These are phyloP conservation scores for Danio choprae DNA, from an alignment of 2,797 vertebrate genomes.

Conservation along the genomic window DNA sequence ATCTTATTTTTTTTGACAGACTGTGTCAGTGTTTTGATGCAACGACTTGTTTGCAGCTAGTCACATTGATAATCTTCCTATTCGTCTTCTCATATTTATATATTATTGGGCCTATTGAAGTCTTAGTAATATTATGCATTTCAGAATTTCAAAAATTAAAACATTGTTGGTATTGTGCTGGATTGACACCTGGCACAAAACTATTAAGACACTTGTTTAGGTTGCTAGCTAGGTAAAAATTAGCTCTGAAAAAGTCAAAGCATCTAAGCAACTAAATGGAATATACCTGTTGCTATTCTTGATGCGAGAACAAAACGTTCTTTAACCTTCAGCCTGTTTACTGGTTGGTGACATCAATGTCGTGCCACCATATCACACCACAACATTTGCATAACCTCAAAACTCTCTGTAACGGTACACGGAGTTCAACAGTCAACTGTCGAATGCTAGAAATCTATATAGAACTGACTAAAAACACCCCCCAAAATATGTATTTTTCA, in stretches of 20 bases:
- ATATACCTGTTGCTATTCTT: constrained; percentile 2
- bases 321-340: constrained; percentile 45
- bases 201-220: not conserved
- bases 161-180: not conserved
- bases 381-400: constrained; percentile 67
- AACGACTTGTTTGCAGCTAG: not conserved
- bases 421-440: constrained; percentile 34
- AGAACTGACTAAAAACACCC: not conserved
- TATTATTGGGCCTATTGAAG: not conserved
- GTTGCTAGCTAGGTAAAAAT: not conserved
- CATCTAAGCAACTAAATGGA: not conserved
- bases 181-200: not conserved
- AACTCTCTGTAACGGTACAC: constrained; percentile 44
- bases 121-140: not conserved
- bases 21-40: not conserved
- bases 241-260: not conserved
- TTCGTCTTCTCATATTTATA: not conserved
- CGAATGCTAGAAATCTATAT: not conserved
- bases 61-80: not conserved
- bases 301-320: constrained; percentile 58
- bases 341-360: constrained; percentile 54
- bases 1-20: not conserved
- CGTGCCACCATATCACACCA: constrained; percentile 51
- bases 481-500: constrained; percentile 56
- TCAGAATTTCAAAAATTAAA: not conserved